These are phyloP conservation scores for Venturia canescens DNA, from an alignment of 1,140 invertebrate genomes.

Conservation along the genomic window DNA sequence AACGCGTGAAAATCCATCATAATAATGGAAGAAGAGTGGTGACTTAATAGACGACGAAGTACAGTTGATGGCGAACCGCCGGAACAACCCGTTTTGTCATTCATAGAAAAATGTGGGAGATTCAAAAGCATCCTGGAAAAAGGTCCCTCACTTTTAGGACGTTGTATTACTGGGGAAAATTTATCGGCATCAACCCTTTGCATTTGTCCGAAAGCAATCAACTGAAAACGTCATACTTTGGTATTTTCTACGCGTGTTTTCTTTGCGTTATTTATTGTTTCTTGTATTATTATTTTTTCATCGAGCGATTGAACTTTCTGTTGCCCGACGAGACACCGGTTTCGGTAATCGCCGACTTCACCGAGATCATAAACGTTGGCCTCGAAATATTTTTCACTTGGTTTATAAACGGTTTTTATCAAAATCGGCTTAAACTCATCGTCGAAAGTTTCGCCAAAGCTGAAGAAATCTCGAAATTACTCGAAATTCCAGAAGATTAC, in stretches of 20 bases:
- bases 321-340: not conserved
- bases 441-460: not conserved
- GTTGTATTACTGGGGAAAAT: slow-evolving; percentile 35
- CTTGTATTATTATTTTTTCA: not conserved
- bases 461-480: not conserved
- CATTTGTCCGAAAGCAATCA: not conserved
- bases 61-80: not conserved
- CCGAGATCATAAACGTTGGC: not conserved
- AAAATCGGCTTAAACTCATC: not conserved
- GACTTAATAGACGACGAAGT: not conserved
- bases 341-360: not conserved
- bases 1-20: not conserved
- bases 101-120: not conserved
- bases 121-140: not conserved
- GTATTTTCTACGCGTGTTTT: slow-evolving; percentile 4
- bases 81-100: not conserved
- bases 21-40: not conserved
- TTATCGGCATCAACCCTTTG: slow-evolving; percentile 29
- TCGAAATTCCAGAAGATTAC: not conserved
- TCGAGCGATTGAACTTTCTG: not conserved
- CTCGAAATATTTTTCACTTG: not conserved
- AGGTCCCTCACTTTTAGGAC: not conserved
- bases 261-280: not conserved
- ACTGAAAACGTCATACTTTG: slow-evolving; percentile 20
- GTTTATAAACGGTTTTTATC: not conserved